Evolutionary conservation across 2,113 vertebrate species (phyloP).

Genomic region (Phylloscopus trochilus): DNA sequence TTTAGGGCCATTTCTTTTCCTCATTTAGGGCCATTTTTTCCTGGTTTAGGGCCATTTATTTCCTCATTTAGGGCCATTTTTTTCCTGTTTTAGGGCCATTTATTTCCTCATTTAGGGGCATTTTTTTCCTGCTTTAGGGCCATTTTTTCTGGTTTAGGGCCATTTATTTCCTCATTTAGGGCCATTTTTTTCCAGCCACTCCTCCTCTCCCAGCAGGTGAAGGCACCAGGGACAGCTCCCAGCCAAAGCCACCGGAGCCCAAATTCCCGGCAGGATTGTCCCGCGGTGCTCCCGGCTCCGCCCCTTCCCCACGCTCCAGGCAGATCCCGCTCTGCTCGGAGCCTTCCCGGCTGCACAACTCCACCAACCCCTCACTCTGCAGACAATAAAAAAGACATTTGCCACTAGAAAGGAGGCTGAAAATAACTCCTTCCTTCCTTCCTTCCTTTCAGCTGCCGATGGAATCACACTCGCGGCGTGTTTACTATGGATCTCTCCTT

Average conservation of each 20-base stretch:
- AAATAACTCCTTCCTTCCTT: background rate
- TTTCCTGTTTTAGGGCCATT: too few relatives aligned
- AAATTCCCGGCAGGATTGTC: rapidly evolving
- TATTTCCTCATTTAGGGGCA: too few relatives aligned
- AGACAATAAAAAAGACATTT: background rate
- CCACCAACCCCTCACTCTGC: background rate
- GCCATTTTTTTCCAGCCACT: background rate
- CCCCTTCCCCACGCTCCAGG: too few relatives aligned
- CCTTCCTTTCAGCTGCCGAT: background rate
- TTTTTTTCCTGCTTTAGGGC: too few relatives aligned
- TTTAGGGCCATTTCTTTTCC: too few relatives aligned
- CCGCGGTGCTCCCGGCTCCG: too few relatives aligned
- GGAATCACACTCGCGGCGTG: background rate
- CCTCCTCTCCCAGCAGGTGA: background rate
- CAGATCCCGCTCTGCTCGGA: background rate
- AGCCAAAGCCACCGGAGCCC: background rate
- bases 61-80: too few relatives aligned
- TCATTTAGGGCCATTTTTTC: too few relatives aligned
- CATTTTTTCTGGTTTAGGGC: too few relatives aligned
- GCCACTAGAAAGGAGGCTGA: background rate
- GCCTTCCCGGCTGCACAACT: background rate
- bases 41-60: too few relatives aligned
- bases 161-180: too few relatives aligned
- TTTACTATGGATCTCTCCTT: background rate
- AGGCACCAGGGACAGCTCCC: background rate